Base-by-base conservation (phyloP, 92 coral and sea anemone genomes). In the Epizoanthus fatuus region DNA sequence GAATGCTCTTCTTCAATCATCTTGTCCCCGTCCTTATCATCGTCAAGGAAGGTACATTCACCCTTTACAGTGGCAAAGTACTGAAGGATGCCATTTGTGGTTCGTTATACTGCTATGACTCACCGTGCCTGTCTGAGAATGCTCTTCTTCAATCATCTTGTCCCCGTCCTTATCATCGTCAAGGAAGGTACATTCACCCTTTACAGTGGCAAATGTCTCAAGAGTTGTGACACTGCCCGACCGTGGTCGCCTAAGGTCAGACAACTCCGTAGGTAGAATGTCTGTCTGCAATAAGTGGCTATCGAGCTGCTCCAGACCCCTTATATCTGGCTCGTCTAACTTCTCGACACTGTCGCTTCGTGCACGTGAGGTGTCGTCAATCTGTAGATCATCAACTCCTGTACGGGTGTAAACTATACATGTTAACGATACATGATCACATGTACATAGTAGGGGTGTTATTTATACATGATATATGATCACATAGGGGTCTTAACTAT, bases 111-210 rank as follows among this genome's bases (percentile, higher is more conserved):
- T 3, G 14, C 10, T 25, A n/a, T 10, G 2, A 56, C 93, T 75
- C 60, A 96, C 98, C 93, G 78, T 84, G 84, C 98, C 98, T 19
- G 95, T 92, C 75, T 94, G 92, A 11, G 98, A 84, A 55, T 85
- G 86, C 76, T 96, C 89, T 74, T 85, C 70, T 39, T 75, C 73
- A 54, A 85, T 85, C 84, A 85, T 75, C 77, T 75, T 85, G 76
- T 85, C 62, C 14, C 10, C 49, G 7, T 66, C 71, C 5, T 25
- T 66, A 0, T 66, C 71, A 29, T 66, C 39, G 16, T 66, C 71
- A 66, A 7, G 71, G 6, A 66, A 1, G 17, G 15, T 3, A 42
- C 32, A 22, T 9, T 22, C 63, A 3, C 40, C 80, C 59, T 45
- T 74, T 17, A 44, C 25, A 10, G 80, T 38, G 32, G 63, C 16